These are phyloP conservation scores for Anticlea derivata DNA, from an alignment of 2,888 invertebrate species.

Conservation along the genomic window DNA sequence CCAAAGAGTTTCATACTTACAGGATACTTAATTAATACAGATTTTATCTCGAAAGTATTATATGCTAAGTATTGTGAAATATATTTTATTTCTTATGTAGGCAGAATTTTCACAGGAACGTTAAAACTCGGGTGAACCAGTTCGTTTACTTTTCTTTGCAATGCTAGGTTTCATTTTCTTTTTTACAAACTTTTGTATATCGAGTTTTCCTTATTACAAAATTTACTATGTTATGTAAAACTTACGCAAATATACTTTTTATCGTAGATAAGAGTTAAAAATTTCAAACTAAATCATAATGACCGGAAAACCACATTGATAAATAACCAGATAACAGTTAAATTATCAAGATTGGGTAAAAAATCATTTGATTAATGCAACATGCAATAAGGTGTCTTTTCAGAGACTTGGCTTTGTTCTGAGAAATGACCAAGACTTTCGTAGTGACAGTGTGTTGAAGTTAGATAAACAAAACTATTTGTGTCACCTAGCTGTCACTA, in stretches of 20 bases:
- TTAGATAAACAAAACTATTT: no score
- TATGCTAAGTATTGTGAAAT: no score
- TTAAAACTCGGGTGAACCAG: neutral
- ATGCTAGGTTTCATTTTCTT: neutral
- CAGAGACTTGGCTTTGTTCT: no score
- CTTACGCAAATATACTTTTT: constrained; percentile 2
- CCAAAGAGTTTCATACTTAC: no score
- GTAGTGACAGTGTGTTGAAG: no score
- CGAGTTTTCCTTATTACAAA: neutral
- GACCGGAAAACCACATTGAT: constrained; percentile 5
- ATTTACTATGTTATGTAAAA: neutral
- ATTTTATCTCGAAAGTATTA: no score
- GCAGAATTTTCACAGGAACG: no score
- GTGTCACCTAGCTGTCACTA: no score
- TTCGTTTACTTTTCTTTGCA: neutral
- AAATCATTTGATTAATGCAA: constrained; percentile 4
- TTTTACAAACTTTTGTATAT: neutral
- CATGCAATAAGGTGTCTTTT: no score
- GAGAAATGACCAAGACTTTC: no score
- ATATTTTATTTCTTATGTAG: no score
- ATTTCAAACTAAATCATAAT: constrained; percentile 1
- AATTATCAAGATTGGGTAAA: constrained; percentile 5
- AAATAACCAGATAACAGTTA: constrained; percentile 1
- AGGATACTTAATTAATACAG: no score
- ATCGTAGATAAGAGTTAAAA: constrained; percentile 5